Base-by-base conservation (phyloP, 2,797 vertebrate species). In the Alectoris magna region DNA sequence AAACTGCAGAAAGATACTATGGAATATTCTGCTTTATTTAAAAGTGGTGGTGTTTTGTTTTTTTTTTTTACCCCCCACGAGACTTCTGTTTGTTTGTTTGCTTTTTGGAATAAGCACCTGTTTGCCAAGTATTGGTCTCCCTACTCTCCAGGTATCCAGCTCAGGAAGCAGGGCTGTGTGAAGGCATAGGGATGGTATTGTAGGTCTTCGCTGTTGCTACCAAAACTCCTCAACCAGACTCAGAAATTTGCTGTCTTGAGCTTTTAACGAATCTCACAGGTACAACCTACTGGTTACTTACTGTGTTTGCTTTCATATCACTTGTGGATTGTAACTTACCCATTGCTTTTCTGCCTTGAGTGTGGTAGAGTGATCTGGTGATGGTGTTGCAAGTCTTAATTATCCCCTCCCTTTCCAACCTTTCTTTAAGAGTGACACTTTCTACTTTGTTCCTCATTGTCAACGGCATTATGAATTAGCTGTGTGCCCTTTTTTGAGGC, bases 231-330 rank as follows among this genome's bases (percentile, higher is more conserved):
- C 84, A 72, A 5, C 23, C 72, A 34, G 36, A 82, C 46, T 68
- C 0, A 44, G 44, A 70, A 53, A 15, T 43, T 21, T 71, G 14
- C 1, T 70, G 13, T 24, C 4, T 16, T 0, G 0, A 59, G 8
- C 8, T 22, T 63, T 72, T n/a, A 44, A 34, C 13, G 14, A 5
- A 16, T 55, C 62, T 74, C 41, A 3, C 53, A 41, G 58, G 12
- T 27, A 17, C 1, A 71, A 11, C 13, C 31, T 72, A n/a, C 26
- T 49, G 41, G 9, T 80, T 66, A 26, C 38, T 58, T n/a, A 7
- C 5, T 46, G 16, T 15, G 6, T 76, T 87, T 83, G 38, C 22
- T 53, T 75, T 71, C 72, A 0, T 70, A 26, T 86, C 48, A 31
- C 49, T 67, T 5, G 10, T 48, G 44, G 26, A 36, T 86, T 84